Evolutionary conservation across 1,140 invertebrate species (phyloP).

Genomic region (Aphelinus certus): DNA sequence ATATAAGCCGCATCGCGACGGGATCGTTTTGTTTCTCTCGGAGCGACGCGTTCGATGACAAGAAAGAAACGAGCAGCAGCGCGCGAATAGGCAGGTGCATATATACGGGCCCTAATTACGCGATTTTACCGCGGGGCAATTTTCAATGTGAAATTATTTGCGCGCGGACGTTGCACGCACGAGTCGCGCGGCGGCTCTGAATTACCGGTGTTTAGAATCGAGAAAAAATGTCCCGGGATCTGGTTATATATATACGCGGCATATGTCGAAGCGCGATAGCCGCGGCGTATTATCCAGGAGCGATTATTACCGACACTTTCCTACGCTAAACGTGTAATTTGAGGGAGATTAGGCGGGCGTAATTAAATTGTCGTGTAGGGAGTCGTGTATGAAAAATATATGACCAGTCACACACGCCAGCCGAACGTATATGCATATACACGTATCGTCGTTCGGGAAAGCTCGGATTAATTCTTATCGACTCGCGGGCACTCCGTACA

Average conservation of each 20-base stretch:
- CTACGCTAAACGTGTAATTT: slow-evolving; percentile 27
- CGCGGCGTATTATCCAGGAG: slow-evolving; percentile 13
- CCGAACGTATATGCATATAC: no score
- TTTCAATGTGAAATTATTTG: slow-evolving; percentile 9
- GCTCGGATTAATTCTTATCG: no score
- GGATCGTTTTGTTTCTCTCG: no score
- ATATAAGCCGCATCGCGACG: no score
- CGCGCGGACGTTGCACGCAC: no score
- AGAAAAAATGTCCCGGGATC: not conserved
- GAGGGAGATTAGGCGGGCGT: slow-evolving; percentile 8
- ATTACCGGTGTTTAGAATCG: not conserved
- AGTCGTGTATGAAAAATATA: not conserved
- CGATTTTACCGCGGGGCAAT: not conserved
- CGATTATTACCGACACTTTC: slow-evolving; percentile 33
- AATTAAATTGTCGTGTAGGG: slow-evolving; percentile 27
- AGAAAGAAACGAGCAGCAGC: no score
- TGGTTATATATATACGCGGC: not conserved
- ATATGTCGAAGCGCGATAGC: not conserved
- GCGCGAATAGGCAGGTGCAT: no score
- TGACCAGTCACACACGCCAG: no score
- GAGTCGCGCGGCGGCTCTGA: no score
- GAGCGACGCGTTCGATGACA: no score
- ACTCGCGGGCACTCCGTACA: no score
- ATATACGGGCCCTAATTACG: not conserved
- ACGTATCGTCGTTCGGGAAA: no score